Percentiles rank a stretch among this genome's conserved stretches.
Evolutionary conservation across 92 coral and sea anemone genomes (phyloP).

Genomic region (Heliopora coerulea): DNA sequence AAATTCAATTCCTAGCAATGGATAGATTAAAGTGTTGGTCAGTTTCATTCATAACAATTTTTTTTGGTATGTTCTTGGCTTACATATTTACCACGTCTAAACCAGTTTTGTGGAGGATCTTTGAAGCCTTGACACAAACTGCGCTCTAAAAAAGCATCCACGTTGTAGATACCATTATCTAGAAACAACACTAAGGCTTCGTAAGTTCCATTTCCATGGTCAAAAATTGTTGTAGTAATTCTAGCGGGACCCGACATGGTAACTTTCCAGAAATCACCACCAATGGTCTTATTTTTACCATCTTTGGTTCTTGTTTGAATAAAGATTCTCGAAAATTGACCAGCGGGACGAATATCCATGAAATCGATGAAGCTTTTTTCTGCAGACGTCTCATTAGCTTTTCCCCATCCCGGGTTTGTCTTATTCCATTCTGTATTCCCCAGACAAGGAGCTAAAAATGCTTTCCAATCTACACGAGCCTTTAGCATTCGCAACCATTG

Average conservation of each 20-base stretch:
- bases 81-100: conserved; percentile 62
- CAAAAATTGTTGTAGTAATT: conserved; percentile 75
- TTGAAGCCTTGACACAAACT: conserved; percentile 75
- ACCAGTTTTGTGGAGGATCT: conserved; percentile 80
- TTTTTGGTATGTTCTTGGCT: too few species aligned
- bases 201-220: conserved; percentile 86
- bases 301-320: conserved; percentile 70
- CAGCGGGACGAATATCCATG: conserved; percentile 72
- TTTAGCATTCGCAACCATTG: conserved; percentile 79
- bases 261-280: conserved; percentile 88
- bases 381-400: conserved; percentile 45
- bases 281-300: conserved; percentile 59
- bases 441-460: conserved; percentile 51
- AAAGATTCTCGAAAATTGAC: conserved; percentile 74
- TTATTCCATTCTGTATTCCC: conserved; percentile 50
- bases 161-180: conserved; percentile 81
- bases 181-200: conserved; percentile 77
- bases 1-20: too few species aligned
- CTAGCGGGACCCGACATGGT: conserved; percentile 67
- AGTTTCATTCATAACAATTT: too few species aligned
- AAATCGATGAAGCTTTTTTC: conserved; percentile 54
- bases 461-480: conserved; percentile 65
- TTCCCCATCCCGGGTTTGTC: conserved; percentile 48
- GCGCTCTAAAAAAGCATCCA: conserved; percentile 62
- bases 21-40: too few species aligned